These are phyloP conservation scores for Eulemur rufifrons DNA, from an alignment of 2,113 vertebrate species.

Conservation along the genomic window DNA sequence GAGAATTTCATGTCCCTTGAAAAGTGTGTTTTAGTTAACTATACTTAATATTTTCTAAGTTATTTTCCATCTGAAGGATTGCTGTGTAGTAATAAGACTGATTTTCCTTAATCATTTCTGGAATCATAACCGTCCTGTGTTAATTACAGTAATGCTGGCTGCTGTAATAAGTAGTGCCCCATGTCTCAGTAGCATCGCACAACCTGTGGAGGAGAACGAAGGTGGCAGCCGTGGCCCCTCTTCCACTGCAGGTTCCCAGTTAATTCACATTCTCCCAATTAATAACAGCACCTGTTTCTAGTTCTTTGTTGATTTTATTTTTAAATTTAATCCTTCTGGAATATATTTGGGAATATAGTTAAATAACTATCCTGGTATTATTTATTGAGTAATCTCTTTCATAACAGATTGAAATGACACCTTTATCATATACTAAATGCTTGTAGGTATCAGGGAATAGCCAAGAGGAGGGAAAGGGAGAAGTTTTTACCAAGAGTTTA, in stretches of 20 bases:
- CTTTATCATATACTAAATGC: neutral
- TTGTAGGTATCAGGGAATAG: neutral
- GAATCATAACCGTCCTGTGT: neutral
- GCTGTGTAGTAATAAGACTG: neutral
- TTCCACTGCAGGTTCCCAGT: neutral
- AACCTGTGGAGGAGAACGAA: neutral
- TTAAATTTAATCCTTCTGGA: neutral
- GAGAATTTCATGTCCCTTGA: neutral
- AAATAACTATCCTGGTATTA: neutral
- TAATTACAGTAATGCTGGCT: neutral
- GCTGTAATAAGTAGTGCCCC: neutral
- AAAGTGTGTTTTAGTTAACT: neutral
- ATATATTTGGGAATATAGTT: neutral
- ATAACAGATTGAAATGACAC: neutral
- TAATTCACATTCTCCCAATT: neutral
- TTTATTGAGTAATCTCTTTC: neutral
- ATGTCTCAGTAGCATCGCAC: neutral
- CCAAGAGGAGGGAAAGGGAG: neutral
- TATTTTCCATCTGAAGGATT: neutral
- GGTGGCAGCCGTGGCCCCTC: fast-evolving
- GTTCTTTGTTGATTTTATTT: neutral
- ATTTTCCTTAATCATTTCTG: neutral
- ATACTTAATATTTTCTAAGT: neutral
- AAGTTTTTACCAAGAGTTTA: neutral
- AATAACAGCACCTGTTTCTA: neutral